Percentiles rank a stretch among this genome's conserved stretches.
phyloP scores from a whole-genome alignment of 1,140 invertebrate species.

The Hydropsyche tenuis region DNA sequence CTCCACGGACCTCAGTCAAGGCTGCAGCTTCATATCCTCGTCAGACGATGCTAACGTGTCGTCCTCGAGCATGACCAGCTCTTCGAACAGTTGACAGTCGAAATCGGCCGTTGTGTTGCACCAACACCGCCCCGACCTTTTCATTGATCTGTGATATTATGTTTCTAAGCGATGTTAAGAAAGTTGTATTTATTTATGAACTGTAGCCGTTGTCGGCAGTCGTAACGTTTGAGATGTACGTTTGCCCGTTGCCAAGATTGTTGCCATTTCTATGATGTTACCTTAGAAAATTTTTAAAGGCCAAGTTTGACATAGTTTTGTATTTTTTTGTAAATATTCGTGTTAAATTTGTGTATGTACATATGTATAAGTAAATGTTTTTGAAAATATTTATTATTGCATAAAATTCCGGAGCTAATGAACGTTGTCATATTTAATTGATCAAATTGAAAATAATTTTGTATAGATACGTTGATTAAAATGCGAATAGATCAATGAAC shows the following conservation, averaged over 20 bases:
- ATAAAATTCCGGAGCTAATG: too few species aligned
- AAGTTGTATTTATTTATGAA: slow-evolving; percentile 18
- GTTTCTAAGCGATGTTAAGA: background rate
- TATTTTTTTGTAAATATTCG: background rate
- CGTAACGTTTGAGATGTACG: background rate
- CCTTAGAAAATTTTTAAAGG: slow-evolving; percentile 3
- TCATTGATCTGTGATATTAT: slow-evolving; percentile 43
- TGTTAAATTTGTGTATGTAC: background rate
- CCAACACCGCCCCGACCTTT: slow-evolving; percentile 17
- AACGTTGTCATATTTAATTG: too few species aligned
- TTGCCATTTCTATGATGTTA: slow-evolving; percentile 24
- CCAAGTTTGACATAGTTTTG: background rate
- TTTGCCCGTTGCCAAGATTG: background rate
- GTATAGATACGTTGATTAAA: too few species aligned
- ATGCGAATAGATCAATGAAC: too few species aligned
- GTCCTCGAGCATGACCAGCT: background rate
- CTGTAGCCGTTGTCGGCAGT: background rate
- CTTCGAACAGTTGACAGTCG: slow-evolving; percentile 10
- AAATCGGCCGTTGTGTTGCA: slow-evolving; percentile 18
- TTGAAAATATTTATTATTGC: too few species aligned
- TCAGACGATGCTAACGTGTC: background rate
- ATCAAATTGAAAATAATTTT: too few species aligned
- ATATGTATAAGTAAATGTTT: background rate
- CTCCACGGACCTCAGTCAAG: slow-evolving; percentile 24
- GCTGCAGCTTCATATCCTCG: slow-evolving; percentile 17